Percentiles rank a stretch among this genome's conserved stretches.
These are phyloP conservation scores for Battus philenor DNA, from an alignment of 1,140 invertebrate species.

Conservation along the genomic window DNA sequence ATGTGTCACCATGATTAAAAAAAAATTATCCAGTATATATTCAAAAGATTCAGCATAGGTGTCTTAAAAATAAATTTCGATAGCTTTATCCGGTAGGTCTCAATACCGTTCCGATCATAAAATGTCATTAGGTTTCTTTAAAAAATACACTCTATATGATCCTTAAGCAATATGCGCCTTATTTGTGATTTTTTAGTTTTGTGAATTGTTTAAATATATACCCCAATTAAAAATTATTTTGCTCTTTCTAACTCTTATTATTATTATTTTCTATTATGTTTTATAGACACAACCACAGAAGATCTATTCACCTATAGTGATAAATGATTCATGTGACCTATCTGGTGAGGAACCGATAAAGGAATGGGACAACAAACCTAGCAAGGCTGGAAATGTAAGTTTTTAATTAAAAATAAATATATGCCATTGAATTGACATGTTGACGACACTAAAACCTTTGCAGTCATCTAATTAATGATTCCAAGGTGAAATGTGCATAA, in stretches of 20 bases:
- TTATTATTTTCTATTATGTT: not conserved
- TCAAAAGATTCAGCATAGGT: no score
- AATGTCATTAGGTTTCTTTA: not conserved
- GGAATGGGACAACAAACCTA: conserved; percentile 28
- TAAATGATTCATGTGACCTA: conserved; percentile 46
- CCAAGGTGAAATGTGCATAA: no score
- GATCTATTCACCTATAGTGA: conserved; percentile 46
- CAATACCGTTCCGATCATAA: not conserved
- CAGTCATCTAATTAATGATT: no score
- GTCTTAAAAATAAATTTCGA: no score
- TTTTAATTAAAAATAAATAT: no score
- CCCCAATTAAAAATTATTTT: no score
- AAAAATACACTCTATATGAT: not conserved
- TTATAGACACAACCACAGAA: conserved; percentile 25
- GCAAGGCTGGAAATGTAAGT: conserved; percentile 56
- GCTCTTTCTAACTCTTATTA: not conserved
- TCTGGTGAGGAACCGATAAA: conserved; percentile 24
- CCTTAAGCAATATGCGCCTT: not conserved
- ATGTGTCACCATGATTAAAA: no score
- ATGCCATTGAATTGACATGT: no score
- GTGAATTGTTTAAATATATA: no score
- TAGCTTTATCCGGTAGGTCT: not conserved
- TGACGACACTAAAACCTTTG: no score
- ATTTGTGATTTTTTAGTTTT: not conserved
- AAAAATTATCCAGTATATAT: no score